These are phyloP conservation scores for Panthera tigris DNA, from an alignment of 2,113 vertebrate genomes.

Conservation along the genomic window DNA sequence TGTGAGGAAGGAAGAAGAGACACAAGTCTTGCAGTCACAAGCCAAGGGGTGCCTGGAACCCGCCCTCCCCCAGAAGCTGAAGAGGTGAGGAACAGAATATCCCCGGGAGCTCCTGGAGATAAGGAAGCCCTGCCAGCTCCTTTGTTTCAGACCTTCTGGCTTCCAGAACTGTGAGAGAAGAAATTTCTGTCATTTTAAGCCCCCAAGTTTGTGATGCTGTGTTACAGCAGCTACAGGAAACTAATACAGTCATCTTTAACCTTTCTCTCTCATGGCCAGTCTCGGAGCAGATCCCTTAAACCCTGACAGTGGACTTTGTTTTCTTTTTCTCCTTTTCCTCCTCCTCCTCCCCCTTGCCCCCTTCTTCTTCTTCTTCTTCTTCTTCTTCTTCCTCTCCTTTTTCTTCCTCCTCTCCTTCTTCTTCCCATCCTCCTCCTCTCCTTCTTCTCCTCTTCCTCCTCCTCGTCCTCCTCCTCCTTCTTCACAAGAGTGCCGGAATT, in stretches of 20 bases:
- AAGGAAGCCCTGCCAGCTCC: not conserved
- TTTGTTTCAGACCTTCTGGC: not conserved
- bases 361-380: not conserved
- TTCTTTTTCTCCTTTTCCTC: not conserved
- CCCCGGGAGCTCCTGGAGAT: not conserved
- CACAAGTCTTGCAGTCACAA: not conserved
- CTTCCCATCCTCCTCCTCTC: not conserved
- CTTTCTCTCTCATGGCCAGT: not conserved
- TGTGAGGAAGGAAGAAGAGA: not conserved
- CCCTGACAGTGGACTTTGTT: not conserved
- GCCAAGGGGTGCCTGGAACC: not conserved
- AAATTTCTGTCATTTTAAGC: not conserved
- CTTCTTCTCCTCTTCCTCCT: not conserved
- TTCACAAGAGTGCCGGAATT: not conserved
- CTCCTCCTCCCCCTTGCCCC: not conserved
- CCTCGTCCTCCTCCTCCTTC: not conserved
- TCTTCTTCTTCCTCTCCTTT: too few species aligned
- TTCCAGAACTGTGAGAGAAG: not conserved
- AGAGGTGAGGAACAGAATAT: not conserved
- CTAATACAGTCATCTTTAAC: not conserved
- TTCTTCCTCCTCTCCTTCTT: not conserved
- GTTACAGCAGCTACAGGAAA: not conserved
- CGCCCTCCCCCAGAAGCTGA: not conserved
- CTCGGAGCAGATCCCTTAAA: not conserved
- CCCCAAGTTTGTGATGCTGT: not conserved